Evolutionary conservation across 1,140 invertebrate species (phyloP).

Genomic region (Acyrthosiphon pisum): DNA sequence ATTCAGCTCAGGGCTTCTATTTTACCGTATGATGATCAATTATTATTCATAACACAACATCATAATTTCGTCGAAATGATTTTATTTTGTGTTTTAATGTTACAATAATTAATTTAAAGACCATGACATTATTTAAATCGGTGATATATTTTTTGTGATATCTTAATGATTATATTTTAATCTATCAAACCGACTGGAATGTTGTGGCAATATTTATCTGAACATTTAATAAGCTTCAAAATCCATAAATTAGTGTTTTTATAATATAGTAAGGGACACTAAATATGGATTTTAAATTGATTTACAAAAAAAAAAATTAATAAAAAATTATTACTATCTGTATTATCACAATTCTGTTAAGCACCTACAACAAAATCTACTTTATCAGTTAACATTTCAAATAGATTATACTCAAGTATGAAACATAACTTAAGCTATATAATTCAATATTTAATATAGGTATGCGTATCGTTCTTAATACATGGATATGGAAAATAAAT

Average conservation of each 20-base stretch:
- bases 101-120: not conserved
- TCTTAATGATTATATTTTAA: not conserved
- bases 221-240: not conserved
- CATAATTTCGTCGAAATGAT: not conserved
- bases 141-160: not conserved
- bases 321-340: no score
- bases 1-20: not conserved
- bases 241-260: not conserved
- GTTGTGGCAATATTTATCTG: not conserved
- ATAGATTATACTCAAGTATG: no score
- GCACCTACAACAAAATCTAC: no score
- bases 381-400: no score
- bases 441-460: no score
- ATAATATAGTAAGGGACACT: not conserved
- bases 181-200: not conserved
- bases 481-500: no score
- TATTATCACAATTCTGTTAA: no score
- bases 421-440: no score
- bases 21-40: not conserved
- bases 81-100: not conserved
- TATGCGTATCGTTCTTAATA: no score
- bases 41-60: not conserved
- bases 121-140: not conserved
- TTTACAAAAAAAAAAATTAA: no score
- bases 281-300: not conserved